Base-by-base conservation (phyloP, 2,888 invertebrate genomes). In the Girardia tigrina region DNA sequence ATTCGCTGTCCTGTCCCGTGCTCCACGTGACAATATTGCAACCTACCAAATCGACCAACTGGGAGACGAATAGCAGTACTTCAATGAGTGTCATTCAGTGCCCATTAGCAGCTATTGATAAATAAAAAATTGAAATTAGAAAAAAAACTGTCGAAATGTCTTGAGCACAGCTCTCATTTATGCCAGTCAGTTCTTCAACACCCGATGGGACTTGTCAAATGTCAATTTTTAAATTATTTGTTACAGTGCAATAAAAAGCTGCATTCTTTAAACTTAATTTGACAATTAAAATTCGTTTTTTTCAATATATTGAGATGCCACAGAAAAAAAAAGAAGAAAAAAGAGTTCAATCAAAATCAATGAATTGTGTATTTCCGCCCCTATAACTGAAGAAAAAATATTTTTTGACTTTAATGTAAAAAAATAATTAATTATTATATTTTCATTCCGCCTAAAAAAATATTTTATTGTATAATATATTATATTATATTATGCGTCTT, bases 181-280 rank as follows among this genome's bases (percentile, higher is more conserved):
- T 8, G 4, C n/a, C 23, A 56, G 56, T 56, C 56, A 56, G 23
- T 23, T 56, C 56, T 56, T 4, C n/a, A n/a, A 20, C n/a, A 56
- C 56, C 56, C 56, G 4, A 16, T 56, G 56, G 56, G 56, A 56
- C 4, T 56, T 56, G 56, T 56, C 56, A 56, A 56, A 56, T 56
- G 56, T 56, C 56, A 56, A n/a, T 2, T 56, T 56, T 56, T 56
- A 56, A 56, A 56, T 56, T 56, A 56, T 16, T 56, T 56, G 56
- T 56, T 56, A 56, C 56, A 56, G 56, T 56, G n/a, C 56, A 56
- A 56, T 56, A 56, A 56, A 56, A 56, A 56, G 56, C 4, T 56
- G 56, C 56, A 56, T 56, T 56, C 56, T 56, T 56, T n/a, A 56
- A 56, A 56, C 56, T 56, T 56, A 56, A 56, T 56, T 56, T 56